Evolutionary conservation across 2,888 invertebrate species (phyloP), one percentile per base, ranked within the genome.

Genomic region (Cephonodes hylas): DNA sequence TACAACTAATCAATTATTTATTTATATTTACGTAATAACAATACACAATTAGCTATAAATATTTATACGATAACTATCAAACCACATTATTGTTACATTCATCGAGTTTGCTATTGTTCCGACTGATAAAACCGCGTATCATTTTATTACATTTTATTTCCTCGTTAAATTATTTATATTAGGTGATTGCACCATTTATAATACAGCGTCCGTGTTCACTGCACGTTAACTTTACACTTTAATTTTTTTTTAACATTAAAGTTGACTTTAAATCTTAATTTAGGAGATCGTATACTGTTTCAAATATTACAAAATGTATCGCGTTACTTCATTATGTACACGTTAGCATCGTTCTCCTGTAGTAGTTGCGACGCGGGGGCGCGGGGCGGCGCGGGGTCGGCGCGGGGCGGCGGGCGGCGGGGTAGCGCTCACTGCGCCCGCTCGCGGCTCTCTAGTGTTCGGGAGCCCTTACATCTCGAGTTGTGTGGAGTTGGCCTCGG

Each of bases 1-100:
- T 91, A 91, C 84, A 87, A 91, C 90, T 91, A 91, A 83, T 91
- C 85, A 91, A 91, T 91, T 91, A 89, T 89, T 89, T 90, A 89
- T 90, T 91, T 91, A 91, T 91, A 90, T 90, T 89, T 91, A 91
- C 88, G 89, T 90, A 88, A 89, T 92, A 92, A 92, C 92, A 92
- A 91, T 92, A 92, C 91, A 92, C 92, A 91, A 90, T 92, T 92
- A 91, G 91, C 92, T 92, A 92, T 92, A 92, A 92, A 92, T 92
- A 92, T 91, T 89, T 91, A 91, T 92, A 92, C 81, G 91, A 88
- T 90, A 89, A 90, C 91, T 91, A 91, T 91, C 85, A 90, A 92
- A 91, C 89, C 85, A 79, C 85, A 80, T 89, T 88, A 88, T 90
- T 88, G 89, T 89, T 89, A 87, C 85, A 85, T 81, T 84, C 82